phyloP scores from a whole-genome alignment of 2,888 invertebrate species.

The Celastrina argiolus region DNA sequence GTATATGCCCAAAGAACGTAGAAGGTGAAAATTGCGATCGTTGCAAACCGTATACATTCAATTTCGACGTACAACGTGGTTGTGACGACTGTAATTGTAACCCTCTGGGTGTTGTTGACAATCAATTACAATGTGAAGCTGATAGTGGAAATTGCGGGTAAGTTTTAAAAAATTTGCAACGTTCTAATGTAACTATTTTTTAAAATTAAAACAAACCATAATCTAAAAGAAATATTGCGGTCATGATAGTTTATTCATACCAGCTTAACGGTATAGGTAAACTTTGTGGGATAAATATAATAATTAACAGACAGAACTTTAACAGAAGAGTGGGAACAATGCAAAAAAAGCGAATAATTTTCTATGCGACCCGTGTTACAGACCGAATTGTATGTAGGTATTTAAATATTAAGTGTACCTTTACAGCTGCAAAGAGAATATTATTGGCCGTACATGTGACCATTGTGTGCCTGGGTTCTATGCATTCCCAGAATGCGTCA shows the following conservation, averaged over 20 bases:
- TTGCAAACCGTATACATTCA: constrained; percentile 93
- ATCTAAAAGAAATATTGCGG: not conserved
- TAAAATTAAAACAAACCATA: too few species aligned
- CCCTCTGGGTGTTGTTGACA: constrained; percentile 85
- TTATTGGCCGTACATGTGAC: constrained; percentile 93
- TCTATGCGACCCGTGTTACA: not conserved
- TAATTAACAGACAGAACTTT: too few species aligned
- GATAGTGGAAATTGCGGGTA: constrained; percentile 90
- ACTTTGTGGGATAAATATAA: too few species aligned
- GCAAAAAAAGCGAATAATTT: not conserved
- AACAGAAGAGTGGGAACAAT: not conserved
- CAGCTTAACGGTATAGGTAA: too few species aligned
- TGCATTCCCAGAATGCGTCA: constrained; percentile 92
- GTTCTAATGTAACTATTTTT: not conserved
- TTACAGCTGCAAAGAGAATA: constrained; percentile 87
- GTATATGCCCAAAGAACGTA: constrained; percentile 95
- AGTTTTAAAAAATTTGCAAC: constrained; percentile 43
- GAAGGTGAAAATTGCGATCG: constrained; percentile 92
- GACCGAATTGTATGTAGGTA: not conserved
- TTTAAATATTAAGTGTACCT: constrained; percentile 20
- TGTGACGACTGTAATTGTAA: constrained; percentile 97
- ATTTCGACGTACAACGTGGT: constrained; percentile 95
- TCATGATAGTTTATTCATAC: not conserved
- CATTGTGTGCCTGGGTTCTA: constrained; percentile 89
- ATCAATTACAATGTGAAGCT: constrained; percentile 91